Base-by-base conservation (phyloP, 2,888 invertebrate species). In the Agrypnus murinus region DNA sequence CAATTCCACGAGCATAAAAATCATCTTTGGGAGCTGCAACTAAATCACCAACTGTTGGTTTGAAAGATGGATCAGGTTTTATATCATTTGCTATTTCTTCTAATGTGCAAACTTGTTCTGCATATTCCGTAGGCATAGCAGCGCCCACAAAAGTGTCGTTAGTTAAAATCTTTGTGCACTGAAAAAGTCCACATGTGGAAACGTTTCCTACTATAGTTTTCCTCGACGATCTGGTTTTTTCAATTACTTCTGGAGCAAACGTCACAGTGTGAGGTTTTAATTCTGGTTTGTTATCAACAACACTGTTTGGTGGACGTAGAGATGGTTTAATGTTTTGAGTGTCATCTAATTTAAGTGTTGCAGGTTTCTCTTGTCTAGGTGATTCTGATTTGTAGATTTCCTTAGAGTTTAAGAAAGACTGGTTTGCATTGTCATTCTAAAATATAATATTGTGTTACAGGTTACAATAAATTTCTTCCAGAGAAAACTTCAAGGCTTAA, bases 41-140 rank as follows among this genome's bases (percentile, higher is more conserved):
- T 0, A 68, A 25, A 48, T 78, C 76, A 17, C 75, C 75, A 10
- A 74, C 19, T 55, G 70, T 71, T 1, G 74, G 67, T 15, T 70
- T 71, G 64, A 53, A 72, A 70, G 43, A 32, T 43, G 36, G 55
- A n/a, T 64, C 45, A n/a, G n/a, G 6, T 59, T 50, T 43, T 8
- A 43, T 53, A 25, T 67, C 64, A 2, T 45, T 31, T 1, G n/a
- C 31, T 31, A 75, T 72, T 10, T 48, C 36, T 8, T 70, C 65
- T 7, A 75, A 55, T 0, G 25, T 9, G 15, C 9, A 1, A 1
- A 74, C 1, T 36, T 73, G 68, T 8, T 50, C 45, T 1, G 15
- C 6, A 40, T 36, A 69, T 1, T n/a, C 15, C 0, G 8, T 15
- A 6, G 70, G 63, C 5, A 73, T 34, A 1, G 58, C 50, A 40